Percentiles rank a stretch among this genome's conserved stretches.
Evolutionary conservation across 2,113 vertebrate genomes (phyloP).

Genomic region (Barbus barbus): DNA sequence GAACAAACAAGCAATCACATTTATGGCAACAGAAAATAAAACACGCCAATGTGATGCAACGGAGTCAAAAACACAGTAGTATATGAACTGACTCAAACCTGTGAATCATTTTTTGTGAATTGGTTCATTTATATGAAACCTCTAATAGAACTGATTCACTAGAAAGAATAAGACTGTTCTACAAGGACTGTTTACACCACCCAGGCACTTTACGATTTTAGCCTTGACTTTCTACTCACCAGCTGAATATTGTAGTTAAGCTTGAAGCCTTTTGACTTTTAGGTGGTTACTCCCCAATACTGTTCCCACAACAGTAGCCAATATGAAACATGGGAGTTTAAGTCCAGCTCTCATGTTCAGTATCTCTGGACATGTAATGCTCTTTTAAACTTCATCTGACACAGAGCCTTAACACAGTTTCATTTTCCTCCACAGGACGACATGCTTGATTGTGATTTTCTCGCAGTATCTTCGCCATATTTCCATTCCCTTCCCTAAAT

Average conservation of each 20-base stretch:
- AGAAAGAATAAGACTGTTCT: neutral
- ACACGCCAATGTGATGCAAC: neutral
- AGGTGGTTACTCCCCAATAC: no score
- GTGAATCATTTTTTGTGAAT: neutral
- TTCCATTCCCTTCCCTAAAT: constrained; percentile 79
- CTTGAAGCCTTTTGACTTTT: no score
- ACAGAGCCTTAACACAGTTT: neutral
- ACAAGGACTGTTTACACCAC: neutral
- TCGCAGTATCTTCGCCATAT: constrained; percentile 92
- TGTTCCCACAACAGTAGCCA: no score
- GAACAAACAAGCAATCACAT: no score
- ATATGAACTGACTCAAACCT: neutral
- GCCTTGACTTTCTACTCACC: no score
- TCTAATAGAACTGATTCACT: neutral
- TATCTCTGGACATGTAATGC: no score
- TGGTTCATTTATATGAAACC: neutral
- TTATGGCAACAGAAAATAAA: neutral
- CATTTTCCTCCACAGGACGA: constrained; percentile 77
- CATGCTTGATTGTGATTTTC: constrained; percentile 87
- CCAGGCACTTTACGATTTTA: no score
- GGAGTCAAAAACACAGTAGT: neutral
- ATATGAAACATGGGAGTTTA: no score
- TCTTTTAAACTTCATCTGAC: neutral
- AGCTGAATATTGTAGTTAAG: no score
- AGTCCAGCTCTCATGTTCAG: no score